A percentile compares a stretch with the other conserved stretches of the same genome.
These are phyloP conservation scores for Tigriopus japonicus DNA, from an alignment of 1,140 invertebrate species.

Conservation along the genomic window DNA sequence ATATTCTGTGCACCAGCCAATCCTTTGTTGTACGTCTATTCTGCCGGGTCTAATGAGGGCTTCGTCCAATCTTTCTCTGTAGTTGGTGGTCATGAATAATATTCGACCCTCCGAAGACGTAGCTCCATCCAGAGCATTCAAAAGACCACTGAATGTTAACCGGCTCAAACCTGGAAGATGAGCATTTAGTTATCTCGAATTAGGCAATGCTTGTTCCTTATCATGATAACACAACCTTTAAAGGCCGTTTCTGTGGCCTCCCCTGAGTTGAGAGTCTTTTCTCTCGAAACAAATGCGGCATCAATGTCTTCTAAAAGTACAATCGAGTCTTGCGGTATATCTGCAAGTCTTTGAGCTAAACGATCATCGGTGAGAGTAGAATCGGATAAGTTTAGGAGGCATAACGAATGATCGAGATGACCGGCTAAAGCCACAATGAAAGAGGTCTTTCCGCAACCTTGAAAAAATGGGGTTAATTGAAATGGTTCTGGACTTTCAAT, in stretches of 20 bases:
- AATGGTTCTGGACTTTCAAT: too few relatives aligned
- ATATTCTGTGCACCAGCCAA: slow-evolving; percentile 56
- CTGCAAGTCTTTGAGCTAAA: slow-evolving; percentile 77
- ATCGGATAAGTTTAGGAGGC: slow-evolving; percentile 89
- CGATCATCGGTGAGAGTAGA: slow-evolving; percentile 83
- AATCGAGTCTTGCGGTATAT: slow-evolving; percentile 75
- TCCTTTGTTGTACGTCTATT: slow-evolving; percentile 81
- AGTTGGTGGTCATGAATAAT: slow-evolving; percentile 99
- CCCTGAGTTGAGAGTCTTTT: slow-evolving; percentile 29
- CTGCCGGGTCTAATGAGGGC: slow-evolving; percentile 90
- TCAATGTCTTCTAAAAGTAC: slow-evolving; percentile 95
- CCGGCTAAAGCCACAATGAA: slow-evolving; percentile 88
- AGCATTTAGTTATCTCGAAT: too few relatives aligned
- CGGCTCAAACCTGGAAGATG: slow-evolving; percentile 83
- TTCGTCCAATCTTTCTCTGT: slow-evolving; percentile 80
- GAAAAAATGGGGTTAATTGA: too few relatives aligned
- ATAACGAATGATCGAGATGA: slow-evolving; percentile 88
- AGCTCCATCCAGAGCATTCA: slow-evolving; percentile 98
- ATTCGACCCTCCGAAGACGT: slow-evolving; percentile 92
- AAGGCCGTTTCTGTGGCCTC: slow-evolving; percentile 15
- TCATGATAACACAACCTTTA: too few relatives aligned
- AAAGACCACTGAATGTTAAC: slow-evolving; percentile 87
- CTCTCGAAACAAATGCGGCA: slow-evolving; percentile 55
- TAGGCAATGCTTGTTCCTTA: too few relatives aligned
- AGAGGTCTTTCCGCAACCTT: slow-evolving; percentile 96